Conservation (phyloP, 2,888 invertebrate genomes). For the Tenthredo mesomela region DNA sequence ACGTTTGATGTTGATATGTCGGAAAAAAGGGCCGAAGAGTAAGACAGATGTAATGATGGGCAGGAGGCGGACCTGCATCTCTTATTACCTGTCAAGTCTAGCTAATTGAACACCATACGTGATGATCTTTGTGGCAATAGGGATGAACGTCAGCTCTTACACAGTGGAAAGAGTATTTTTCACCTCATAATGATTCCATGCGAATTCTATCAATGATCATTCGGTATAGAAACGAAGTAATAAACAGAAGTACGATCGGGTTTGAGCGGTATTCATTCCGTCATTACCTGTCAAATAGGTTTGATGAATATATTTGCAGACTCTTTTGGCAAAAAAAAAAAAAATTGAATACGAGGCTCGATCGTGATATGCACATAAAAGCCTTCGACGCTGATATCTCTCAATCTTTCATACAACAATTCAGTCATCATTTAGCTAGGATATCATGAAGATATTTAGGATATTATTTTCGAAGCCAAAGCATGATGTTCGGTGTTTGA, state of each 20-base stretch:
- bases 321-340: not conserved
- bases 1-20: not conserved
- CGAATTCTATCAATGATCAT: not conserved
- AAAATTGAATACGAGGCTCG: not conserved
- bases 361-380: not conserved
- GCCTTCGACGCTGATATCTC: conserved; percentile 5
- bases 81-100: conserved; percentile 5
- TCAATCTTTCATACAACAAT: not conserved
- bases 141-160: not conserved
- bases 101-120: conserved; percentile 30
- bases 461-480: not conserved
- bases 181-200: not conserved
- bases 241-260: not conserved
- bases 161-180: not conserved
- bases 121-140: not conserved
- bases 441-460: not conserved
- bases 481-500: not conserved
- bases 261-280: not conserved
- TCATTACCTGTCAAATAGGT: not conserved
- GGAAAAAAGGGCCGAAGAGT: conserved; percentile 8
- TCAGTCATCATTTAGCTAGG: not conserved
- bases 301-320: not conserved
- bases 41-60: conserved; percentile 30
- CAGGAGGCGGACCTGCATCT: conserved; percentile 21
- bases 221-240: not conserved